These are phyloP conservation scores for Zaprionus gabonicus DNA, from an alignment of 1,140 invertebrate genomes.

Conservation along the genomic window DNA sequence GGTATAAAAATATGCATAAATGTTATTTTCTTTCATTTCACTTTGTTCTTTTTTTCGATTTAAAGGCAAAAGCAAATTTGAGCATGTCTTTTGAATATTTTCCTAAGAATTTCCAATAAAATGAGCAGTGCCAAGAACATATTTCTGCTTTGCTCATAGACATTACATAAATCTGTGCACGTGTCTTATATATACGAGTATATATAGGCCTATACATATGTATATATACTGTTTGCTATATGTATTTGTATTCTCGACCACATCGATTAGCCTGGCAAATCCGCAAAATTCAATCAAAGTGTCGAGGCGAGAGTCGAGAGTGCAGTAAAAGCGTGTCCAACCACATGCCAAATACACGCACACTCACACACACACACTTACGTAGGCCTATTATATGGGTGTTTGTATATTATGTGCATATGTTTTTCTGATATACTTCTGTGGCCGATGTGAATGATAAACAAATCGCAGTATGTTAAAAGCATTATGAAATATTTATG, in stretches of 20 bases:
- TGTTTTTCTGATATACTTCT: conserved; percentile 35
- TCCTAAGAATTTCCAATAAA: too few species aligned
- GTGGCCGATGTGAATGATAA: conserved; percentile 22
- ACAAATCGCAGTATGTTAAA: conserved; percentile 47
- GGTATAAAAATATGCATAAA: too few species aligned
- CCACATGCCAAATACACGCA: conserved; percentile 33
- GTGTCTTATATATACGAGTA: too few species aligned
- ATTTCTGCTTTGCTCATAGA: too few species aligned
- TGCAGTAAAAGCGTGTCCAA: conserved; percentile 10
- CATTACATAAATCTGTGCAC: too few species aligned
- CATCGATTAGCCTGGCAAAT: conserved; percentile 25
- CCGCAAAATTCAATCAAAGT: conserved; percentile 35
- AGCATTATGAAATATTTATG: conserved; percentile 80
- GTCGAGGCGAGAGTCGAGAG: background rate
- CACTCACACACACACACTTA: background rate
- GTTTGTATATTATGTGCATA: background rate
- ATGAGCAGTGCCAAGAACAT: background rate
- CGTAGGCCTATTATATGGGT: background rate
- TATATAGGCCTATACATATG: background rate
- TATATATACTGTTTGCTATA: background rate
- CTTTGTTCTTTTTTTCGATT: too few species aligned
- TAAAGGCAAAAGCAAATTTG: too few species aligned
- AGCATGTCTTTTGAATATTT: too few species aligned
- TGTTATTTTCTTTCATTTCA: too few species aligned
- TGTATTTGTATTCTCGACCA: background rate